phyloP scores from a whole-genome alignment of 2,888 invertebrate genomes.

The Hipparchia semele region DNA sequence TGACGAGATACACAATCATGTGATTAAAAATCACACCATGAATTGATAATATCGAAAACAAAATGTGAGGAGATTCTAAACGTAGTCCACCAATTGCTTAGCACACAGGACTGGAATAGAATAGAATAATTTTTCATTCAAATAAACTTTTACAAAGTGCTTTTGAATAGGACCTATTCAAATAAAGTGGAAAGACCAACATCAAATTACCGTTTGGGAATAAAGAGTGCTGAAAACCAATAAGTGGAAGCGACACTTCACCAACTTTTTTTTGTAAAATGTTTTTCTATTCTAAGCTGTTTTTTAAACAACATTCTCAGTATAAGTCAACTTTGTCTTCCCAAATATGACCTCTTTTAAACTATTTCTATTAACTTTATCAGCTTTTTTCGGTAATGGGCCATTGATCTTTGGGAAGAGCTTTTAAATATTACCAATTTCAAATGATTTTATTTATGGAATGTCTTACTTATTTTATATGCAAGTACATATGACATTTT shows the following conservation, averaged over 20 bases:
- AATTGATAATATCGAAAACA: no score
- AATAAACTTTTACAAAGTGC: no score
- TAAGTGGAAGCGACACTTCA: not conserved
- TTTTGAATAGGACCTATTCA: not conserved
- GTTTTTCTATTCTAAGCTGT: not conserved
- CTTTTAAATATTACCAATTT: no score
- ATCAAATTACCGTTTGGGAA: conserved; percentile 6
- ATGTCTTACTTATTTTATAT: not conserved
- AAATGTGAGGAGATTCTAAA: not conserved
- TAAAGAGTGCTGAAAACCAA: not conserved
- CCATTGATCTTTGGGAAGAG: no score
- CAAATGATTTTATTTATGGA: not conserved
- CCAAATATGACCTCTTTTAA: no score
- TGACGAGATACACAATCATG: no score
- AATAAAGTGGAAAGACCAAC: conserved; percentile 6
- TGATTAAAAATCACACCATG: no score
- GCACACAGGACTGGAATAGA: not conserved
- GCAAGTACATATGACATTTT: no score
- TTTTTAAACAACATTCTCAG: not conserved
- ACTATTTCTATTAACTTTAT: no score
- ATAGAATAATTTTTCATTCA: no score
- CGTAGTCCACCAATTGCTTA: not conserved
- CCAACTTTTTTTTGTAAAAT: not conserved
- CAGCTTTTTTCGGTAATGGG: no score
- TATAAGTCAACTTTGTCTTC: not conserved